Percentiles rank a stretch among this genome's conserved stretches.
phyloP scores from a whole-genome alignment of 2,797 vertebrate genomes.

The Rhinichthys osculus region DNA sequence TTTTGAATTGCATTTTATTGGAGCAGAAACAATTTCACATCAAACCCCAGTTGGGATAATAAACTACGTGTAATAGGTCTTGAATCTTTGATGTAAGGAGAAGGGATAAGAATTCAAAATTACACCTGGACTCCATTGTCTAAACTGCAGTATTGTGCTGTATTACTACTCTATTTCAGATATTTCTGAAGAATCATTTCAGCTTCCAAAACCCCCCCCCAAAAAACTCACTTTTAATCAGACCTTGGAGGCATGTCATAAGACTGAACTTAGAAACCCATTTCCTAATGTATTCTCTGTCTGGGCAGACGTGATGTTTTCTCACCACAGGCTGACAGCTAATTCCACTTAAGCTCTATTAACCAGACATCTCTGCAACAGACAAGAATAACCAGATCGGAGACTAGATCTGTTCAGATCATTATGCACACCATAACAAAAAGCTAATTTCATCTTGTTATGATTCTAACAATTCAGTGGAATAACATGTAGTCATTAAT shows the following conservation, averaged over 20 bases:
- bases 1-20: conserved; percentile 62
- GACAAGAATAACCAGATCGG: conserved; percentile 40
- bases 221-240: background rate
- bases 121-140: background rate
- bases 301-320: background rate
- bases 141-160: background rate
- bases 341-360: conserved; percentile 50
- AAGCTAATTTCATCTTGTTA: background rate
- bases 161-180: background rate
- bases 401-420: conserved; percentile 27
- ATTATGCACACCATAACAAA: background rate
- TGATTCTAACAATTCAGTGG: background rate
- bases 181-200: background rate
- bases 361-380: conserved; percentile 8
- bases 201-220: background rate
- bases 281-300: conserved; percentile 16
- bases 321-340: conserved; percentile 55
- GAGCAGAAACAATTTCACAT: conserved; percentile 35
- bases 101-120: conserved; percentile 25
- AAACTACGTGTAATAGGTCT: conserved; percentile 2
- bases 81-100: conserved; percentile 3
- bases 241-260: conserved; percentile 15
- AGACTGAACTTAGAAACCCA: conserved; percentile 25
- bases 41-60: conserved; percentile 12
- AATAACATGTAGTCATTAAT: background rate